Base-by-base conservation (phyloP, 92 coral and sea anemone species). In the Metridium senile region DNA sequence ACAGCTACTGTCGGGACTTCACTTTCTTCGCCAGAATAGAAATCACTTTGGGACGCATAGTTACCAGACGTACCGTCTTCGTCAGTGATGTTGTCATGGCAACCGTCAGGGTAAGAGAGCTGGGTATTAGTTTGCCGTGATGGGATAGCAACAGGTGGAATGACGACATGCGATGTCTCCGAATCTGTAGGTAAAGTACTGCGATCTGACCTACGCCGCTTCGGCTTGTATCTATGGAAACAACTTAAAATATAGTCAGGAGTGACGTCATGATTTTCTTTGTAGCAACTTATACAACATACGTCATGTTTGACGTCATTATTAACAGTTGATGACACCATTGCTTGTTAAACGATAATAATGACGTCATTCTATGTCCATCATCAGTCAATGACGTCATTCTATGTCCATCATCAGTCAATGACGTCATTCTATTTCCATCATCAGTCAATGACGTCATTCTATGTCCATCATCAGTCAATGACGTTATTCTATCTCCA, bases 161-260 rank as follows among this genome's bases (percentile, higher is more conserved):
- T 30, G 45, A 30, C 27, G 19, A 11, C 65, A 25, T 4, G 29
- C 4, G 28, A 3, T 7, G 45, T 63, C 16, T 3, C 21, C 1
- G 69, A 63, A 28, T 21, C 13, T 4, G 49, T 4, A 39, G 49
- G 13, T 39, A 19, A 39, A 16, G 45, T 39, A 30, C 43, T 63
- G 39, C n/a, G 27, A 2, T 1, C 45, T 6, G 69, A 63, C 0
- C 31, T 13, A 28, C 69, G 69, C 1, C 69, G 69, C 8, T 17
- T 27, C 28, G 26, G 26, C 69, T 63, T 63, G 69, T 63, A 31
- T 20, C 45, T 63, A 16, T 54, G 61, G 23, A 54, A 39, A 39
- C 49, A 39, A 39, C 49, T 4, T 6, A 39, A 39, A 39, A 4
- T 39, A 39, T 39, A 4, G 49, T 6, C 13, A 39, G 13, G 8